A percentile compares a stretch with the other conserved stretches of the same genome.
Conservation (phyloP, 2,113 vertebrate species). For the Parotia lawesii region DNA sequence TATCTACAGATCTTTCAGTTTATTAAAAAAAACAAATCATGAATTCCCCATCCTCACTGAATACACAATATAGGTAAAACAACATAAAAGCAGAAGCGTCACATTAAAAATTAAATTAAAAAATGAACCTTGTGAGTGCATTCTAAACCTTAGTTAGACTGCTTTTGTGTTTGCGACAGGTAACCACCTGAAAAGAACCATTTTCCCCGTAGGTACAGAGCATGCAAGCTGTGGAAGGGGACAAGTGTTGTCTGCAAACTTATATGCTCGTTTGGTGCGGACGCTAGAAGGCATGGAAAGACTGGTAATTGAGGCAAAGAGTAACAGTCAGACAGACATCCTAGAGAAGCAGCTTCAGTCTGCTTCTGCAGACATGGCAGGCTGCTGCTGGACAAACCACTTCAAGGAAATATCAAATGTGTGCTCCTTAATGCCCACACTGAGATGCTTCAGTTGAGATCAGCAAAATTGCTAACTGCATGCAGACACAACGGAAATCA, state of each 20-base stretch:
- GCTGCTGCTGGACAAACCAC: not conserved
- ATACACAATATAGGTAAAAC: not conserved
- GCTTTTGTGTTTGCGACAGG: not conserved
- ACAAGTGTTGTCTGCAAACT: not conserved
- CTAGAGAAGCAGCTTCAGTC: not conserved
- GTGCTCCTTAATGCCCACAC: not conserved
- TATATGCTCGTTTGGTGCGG: fast-evolving
- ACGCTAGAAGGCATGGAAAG: not conserved
- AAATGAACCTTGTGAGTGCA: fast-evolving
- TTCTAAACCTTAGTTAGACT: not conserved
- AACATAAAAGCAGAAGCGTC: not conserved
- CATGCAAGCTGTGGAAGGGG: not conserved
- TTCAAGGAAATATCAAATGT: not conserved
- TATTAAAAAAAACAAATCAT: not conserved
- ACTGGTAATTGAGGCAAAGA: not conserved
- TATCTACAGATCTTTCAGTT: not conserved
- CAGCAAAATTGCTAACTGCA: not conserved
- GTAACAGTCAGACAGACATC: not conserved
- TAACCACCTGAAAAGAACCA: not conserved
- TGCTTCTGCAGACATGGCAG: not conserved
- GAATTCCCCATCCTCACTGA: not conserved
- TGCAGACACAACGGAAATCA: not conserved
- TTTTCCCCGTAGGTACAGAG: not conserved
- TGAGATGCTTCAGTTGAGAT: not conserved
- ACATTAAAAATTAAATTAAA: not conserved